Conservation (phyloP, 2,797 vertebrate species). For the Rhabdophis nuchalis region DNA sequence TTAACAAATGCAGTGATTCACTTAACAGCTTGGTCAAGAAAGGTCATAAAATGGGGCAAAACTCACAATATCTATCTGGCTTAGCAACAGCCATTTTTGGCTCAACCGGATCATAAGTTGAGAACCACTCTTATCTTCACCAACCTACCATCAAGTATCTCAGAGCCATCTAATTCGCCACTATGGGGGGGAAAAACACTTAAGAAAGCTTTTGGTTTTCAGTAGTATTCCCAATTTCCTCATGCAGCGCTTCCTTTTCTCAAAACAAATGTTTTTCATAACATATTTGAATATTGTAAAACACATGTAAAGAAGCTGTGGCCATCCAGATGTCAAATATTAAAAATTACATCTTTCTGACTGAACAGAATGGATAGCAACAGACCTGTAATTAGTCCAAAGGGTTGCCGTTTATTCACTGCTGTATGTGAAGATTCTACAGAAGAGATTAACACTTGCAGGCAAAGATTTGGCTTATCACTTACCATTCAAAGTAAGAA, state of each 20-base stretch:
- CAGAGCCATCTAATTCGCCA: not conserved
- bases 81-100: not conserved
- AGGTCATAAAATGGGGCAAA: not conserved
- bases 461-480: conserved; percentile 9
- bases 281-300: not conserved
- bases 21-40: not conserved
- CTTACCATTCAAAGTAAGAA: conserved; percentile 78
- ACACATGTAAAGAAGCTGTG: not conserved
- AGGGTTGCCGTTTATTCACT: not conserved
- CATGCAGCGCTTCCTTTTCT: not conserved
- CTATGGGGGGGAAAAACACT: not conserved
- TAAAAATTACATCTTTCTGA: not conserved
- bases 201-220: not conserved
- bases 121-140: not conserved
- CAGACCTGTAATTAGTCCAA: not conserved
- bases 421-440: not conserved
- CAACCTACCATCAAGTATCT: not conserved
- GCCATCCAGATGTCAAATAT: not conserved
- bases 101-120: not conserved
- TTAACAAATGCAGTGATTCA: not conserved
- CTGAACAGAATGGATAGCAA: not conserved
- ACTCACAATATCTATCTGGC: not conserved
- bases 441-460: not conserved
- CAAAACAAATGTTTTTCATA: not conserved
- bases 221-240: not conserved